A percentile compares a stretch with the other conserved stretches of the same genome.
Evolutionary conservation across 2,113 vertebrate genomes (phyloP).

Genomic region (Mus spicilegus): DNA sequence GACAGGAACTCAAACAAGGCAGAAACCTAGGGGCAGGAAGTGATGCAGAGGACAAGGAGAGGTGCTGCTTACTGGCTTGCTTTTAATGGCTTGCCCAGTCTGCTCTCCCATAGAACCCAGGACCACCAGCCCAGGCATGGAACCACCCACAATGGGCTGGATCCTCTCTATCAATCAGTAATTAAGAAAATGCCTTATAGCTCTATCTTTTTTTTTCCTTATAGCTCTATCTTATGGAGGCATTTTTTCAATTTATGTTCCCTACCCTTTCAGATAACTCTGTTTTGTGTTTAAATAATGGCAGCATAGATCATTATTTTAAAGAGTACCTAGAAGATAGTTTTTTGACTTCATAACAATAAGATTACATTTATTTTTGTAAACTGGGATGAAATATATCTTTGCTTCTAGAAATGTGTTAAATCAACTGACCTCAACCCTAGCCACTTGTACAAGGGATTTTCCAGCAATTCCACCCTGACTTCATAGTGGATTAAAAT

Average conservation of each 20-base stretch:
- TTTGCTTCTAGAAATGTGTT: conserved; percentile 10
- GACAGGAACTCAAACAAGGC: neutral
- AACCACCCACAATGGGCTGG: neutral
- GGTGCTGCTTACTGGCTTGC: neutral
- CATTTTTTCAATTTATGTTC: neutral
- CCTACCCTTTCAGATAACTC: neutral
- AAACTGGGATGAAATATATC: neutral
- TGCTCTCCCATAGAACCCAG: neutral
- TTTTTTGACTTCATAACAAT: neutral
- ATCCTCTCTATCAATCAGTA: neutral
- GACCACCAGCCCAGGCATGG: neutral
- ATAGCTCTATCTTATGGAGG: neutral
- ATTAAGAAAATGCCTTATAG: neutral
- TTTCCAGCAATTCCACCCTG: neutral
- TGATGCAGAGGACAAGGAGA: neutral
- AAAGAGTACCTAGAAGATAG: neutral
- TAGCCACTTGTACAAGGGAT: neutral
- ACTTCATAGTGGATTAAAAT: neutral
- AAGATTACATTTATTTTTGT: conserved; percentile 5
- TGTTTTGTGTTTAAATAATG: neutral
- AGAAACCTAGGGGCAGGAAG: neutral
- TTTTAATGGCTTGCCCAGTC: neutral
- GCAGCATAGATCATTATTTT: neutral
- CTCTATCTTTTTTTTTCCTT: neutral
- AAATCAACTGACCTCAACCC: neutral